Evolutionary conservation across 2,113 vertebrate genomes (phyloP), one percentile per base, ranked within the genome.

Genomic region (Rynchops niger): DNA sequence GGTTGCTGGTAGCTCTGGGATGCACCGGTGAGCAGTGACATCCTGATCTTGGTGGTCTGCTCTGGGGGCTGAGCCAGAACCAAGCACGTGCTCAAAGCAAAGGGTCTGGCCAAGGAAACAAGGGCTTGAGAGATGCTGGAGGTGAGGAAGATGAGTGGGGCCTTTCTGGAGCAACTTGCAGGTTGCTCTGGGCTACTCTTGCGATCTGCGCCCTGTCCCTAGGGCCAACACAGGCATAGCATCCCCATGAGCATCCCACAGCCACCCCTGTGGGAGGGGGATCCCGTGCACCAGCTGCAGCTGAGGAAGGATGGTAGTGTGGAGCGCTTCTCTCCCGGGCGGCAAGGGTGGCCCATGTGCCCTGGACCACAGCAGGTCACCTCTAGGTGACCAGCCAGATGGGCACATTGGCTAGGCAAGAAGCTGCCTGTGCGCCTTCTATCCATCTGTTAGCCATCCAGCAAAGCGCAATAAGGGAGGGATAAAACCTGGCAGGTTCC

Each of bases 251-350:
- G 63, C 40, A 63, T 10, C 74, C 80, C 5, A 15, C 20, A 62
- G 40, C 40, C 23, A 2, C 8, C 10, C 6, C 84, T 53, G 13
- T 0, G 0, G 45, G 11, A 36, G 3, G 3, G 13, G 12, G 15
- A 16, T 53, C 12, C 52, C 12, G 3, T 0, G 2, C 0, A 1
- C 8, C 0, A 0, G 11, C 61, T 17, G 30, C 4, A 0, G 40
- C 40, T 0, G 0, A 25, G 76, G 32, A 25, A 15, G 66, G 53
- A 12, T 0, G 7, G 30, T 2, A 16, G 15, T 2, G 2, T 16
- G 20, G 34, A 80, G 32, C 1, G 1, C 26, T 82, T n/a, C 58
- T 27, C 30, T 71, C 43, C 58, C 1, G 3, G 26, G 11, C 4
- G 3, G 67, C 20, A 13, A 47, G 15, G 32, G 32, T 78, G 72